Percentiles rank a stretch among this genome's conserved stretches.
Evolutionary conservation across 2,113 vertebrate species (phyloP).

Genomic region (Muscicapa adusta): DNA sequence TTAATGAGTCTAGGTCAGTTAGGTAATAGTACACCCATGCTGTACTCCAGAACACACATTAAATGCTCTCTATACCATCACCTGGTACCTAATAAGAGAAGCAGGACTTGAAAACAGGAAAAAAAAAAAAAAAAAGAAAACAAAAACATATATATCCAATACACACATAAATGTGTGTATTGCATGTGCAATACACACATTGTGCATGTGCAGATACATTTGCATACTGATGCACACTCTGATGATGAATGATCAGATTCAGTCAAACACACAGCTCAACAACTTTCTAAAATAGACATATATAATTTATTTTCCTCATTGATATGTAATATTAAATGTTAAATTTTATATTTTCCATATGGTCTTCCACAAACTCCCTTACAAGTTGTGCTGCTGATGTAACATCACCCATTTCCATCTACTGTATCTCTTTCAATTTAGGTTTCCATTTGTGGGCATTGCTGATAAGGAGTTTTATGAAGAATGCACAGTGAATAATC

Average conservation of each 20-base stretch:
- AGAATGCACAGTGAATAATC: conserved; percentile 5
- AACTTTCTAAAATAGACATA: not conserved
- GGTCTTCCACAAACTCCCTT: not conserved
- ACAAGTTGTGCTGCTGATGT: not conserved
- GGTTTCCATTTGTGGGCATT: not conserved
- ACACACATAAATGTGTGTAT: not conserved
- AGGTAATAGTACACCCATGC: not conserved
- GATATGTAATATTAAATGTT: not conserved
- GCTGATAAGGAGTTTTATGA: conserved; percentile 8
- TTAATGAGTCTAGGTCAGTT: not conserved
- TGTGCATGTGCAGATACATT: not conserved
- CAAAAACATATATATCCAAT: not conserved
- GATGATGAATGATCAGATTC: not conserved
- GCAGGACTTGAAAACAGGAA: not conserved
- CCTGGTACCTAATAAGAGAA: not conserved
- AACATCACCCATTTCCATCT: not conserved
- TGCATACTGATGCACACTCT: not conserved
- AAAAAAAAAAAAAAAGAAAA: not conserved
- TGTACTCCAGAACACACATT: not conserved
- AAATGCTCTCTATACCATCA: not conserved
- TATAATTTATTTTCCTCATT: not conserved
- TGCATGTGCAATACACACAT: no score
- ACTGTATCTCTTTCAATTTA: not conserved
- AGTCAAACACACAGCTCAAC: not conserved
- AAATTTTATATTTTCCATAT: not conserved